Evolutionary conservation across 35 echinoderm and acorn worm species (phyloP).

Genomic region (Chiridota heheva): DNA sequence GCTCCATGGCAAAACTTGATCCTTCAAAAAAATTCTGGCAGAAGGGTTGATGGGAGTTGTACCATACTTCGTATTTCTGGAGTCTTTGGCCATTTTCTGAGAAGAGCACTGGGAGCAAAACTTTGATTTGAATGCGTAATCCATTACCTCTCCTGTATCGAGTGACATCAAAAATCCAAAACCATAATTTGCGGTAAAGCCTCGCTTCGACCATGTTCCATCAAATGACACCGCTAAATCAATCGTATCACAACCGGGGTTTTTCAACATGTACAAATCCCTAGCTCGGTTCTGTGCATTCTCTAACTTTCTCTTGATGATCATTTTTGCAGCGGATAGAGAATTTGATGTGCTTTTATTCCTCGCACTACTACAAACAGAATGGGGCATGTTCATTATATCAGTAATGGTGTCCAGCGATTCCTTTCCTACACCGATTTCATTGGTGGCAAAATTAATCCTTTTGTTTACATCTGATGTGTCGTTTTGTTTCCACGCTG

Average conservation of each 20-base stretch:
- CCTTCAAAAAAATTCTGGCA: conserved; percentile 19
- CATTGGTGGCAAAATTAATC: not conserved
- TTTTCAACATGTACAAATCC: not conserved
- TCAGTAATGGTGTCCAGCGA: not conserved
- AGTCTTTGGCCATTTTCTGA: conserved; percentile 16
- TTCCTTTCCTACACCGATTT: not conserved
- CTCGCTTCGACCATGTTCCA: conserved; percentile 51
- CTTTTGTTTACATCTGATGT: not conserved
- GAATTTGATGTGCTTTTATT: not conserved
- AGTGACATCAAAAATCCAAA: conserved; percentile 59
- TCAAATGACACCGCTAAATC: conserved; percentile 51
- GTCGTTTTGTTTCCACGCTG: not conserved
- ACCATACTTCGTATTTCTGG: conserved; percentile 18
- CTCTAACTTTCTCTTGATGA: not conserved
- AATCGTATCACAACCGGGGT: not conserved
- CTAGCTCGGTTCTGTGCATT: not conserved
- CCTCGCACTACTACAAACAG: not conserved
- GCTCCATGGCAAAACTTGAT: conserved; percentile 27
- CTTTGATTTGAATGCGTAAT: conserved; percentile 41
- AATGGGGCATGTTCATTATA: not conserved
- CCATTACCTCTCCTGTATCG: conserved; percentile 57
- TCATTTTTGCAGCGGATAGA: not conserved
- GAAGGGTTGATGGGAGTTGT: not conserved
- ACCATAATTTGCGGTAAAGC: conserved; percentile 58
- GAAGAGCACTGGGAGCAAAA: conserved; percentile 29